Base-by-base conservation (phyloP, 2,797 vertebrate genomes). In the Uromys caudimaculatus region DNA sequence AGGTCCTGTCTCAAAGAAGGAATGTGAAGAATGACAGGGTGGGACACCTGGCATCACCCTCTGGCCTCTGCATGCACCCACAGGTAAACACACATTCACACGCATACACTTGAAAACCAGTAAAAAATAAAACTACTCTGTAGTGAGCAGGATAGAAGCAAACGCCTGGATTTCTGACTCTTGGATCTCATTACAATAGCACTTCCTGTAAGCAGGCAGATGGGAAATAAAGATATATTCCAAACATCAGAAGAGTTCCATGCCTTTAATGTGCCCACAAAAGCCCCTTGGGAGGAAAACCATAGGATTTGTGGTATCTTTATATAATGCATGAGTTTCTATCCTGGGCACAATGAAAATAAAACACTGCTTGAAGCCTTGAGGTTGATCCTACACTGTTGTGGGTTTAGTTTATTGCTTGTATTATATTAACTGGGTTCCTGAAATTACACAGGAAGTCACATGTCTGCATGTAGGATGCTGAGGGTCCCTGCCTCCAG, bases 261-360 rank as follows among this genome's bases (percentile, higher is more conserved):
- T 58, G 64, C 41, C 84, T 41, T 76, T 35, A 17, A 6, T 58
- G 67, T 56, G n/a, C 77, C 44, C 81, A 64, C 24, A 47, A 77
- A 83, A 93, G n/a, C 24, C 29, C 44, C 56, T 76, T 7, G 0
- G 54, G 41, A 87, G 58, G 27, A 96, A 83, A 93, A 75, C 35
- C 64, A 87, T 69, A 38, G 71, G 77, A 52, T 38, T 47, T 60
- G 79, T 16, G 41, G 13, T 41, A 54, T n/a, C 85, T 92, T 90
- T 41, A n/a, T 75, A 13, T 85, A 81, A 75, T 14, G 78, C 54
- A 82, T 11, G 89, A 69, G 92, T 87, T 95, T 95, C 73, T 91
- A 79, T 58, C 9, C 56, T 69, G 27, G 27, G 85, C 10, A 64
- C 9, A 41, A 79, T 90, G 54, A 71, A 94, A 92, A 71, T 27